phyloP scores from a whole-genome alignment of 2,113 vertebrate genomes.

The Python bivittatus region DNA sequence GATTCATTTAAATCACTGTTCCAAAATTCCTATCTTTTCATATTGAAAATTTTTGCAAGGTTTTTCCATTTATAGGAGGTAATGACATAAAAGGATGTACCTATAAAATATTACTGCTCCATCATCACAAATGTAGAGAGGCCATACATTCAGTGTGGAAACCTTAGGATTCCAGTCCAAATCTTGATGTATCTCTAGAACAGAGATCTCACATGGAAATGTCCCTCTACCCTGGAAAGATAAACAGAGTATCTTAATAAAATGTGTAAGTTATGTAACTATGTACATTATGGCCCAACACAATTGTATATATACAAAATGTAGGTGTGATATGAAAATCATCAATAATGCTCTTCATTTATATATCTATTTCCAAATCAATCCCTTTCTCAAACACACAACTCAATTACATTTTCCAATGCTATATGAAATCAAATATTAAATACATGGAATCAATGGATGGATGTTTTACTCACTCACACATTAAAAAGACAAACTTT shows the following conservation, averaged over 20 bases:
- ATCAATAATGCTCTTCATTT: not conserved
- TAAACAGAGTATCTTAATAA: slow-evolving; percentile 33
- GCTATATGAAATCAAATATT: not conserved
- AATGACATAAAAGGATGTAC: slow-evolving; percentile 65
- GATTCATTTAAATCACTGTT: not conserved
- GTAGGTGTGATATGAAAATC: not conserved
- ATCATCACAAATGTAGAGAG: slow-evolving; percentile 98
- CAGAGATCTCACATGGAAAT: slow-evolving; percentile 97
- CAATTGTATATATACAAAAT: not conserved
- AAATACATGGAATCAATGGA: too few relatives aligned
- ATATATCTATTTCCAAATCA: not conserved
- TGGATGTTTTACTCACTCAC: not conserved
- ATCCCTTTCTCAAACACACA: not conserved
- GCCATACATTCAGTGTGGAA: slow-evolving; percentile 96
- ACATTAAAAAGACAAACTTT: not conserved
- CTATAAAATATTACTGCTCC: slow-evolving; percentile 99
- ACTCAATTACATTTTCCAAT: not conserved
- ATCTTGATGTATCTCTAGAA: slow-evolving; percentile 98
- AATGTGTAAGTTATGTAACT: not conserved
- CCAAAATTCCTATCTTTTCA: not conserved
- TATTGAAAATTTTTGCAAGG: not conserved
- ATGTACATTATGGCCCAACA: not conserved
- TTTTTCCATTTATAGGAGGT: not conserved
- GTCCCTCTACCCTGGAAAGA: slow-evolving; percentile 90
- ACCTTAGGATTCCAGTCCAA: slow-evolving; percentile 99